phyloP scores from a whole-genome alignment of 2,888 invertebrate genomes.

The Spisula subtruncata region DNA sequence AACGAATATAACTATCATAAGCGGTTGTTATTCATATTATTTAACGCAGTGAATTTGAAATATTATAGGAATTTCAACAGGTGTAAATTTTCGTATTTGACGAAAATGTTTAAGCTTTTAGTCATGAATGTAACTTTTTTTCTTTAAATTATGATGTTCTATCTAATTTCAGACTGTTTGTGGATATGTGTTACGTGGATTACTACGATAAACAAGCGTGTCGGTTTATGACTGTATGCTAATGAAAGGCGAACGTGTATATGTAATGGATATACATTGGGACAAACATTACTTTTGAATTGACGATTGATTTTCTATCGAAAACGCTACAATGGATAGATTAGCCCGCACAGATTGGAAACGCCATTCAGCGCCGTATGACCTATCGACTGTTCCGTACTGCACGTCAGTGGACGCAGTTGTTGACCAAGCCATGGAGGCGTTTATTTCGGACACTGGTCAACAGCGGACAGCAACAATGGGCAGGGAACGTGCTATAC shows the following conservation, averaged over 20 bases:
- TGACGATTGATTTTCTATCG: constrained; percentile 54
- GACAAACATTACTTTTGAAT: constrained; percentile 56
- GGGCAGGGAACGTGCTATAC: constrained; percentile 37
- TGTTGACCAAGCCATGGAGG: constrained; percentile 66
- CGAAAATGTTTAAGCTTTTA: background rate
- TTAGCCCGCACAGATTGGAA: constrained; percentile 71
- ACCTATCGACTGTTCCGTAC: constrained; percentile 50
- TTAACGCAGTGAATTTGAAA: background rate
- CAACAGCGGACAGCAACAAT: constrained; percentile 54
- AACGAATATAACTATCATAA: background rate
- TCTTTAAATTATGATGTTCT: background rate
- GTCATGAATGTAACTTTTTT: background rate
- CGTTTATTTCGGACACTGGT: constrained; percentile 54
- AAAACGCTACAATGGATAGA: constrained; percentile 64
- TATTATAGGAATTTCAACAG: background rate
- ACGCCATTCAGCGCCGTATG: constrained; percentile 69
- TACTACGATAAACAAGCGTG: background rate
- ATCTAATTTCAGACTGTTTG: background rate
- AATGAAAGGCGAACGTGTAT: constrained; percentile 37
- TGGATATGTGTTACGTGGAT: background rate
- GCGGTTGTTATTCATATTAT: background rate
- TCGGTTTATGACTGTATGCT: background rate
- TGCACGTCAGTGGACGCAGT: constrained; percentile 56
- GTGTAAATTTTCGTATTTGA: background rate
- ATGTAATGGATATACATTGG: constrained; percentile 52